Conservation (phyloP, 2,113 vertebrate genomes). For the Camelus bactrianus region DNA sequence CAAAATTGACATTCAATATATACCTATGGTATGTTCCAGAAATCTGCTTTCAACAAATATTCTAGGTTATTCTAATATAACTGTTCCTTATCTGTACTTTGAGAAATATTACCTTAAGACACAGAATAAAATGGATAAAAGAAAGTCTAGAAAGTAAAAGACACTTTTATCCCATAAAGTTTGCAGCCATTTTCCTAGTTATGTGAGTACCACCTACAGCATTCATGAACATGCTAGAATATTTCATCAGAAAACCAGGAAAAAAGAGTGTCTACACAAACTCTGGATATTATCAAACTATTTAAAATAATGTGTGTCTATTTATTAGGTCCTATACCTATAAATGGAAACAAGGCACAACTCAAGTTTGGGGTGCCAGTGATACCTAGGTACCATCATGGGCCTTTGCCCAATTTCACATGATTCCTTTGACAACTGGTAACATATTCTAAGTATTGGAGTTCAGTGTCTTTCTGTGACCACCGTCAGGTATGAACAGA, state of each 20-base stretch:
- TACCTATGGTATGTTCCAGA: background rate
- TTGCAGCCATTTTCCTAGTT: background rate
- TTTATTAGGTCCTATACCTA: background rate
- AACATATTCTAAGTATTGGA: background rate
- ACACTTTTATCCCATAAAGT: background rate
- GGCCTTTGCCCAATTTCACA: background rate
- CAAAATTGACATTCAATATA: background rate
- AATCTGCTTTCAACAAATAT: background rate
- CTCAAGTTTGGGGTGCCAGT: background rate
- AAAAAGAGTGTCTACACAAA: background rate
- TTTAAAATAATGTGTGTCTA: background rate
- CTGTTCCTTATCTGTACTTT: background rate
- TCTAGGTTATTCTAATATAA: background rate
- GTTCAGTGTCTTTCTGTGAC: background rate
- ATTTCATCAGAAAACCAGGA: background rate
- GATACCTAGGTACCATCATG: background rate
- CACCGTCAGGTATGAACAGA: background rate
- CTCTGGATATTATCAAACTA: background rate
- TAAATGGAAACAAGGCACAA: background rate
- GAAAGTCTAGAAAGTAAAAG: background rate
- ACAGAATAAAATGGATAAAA: background rate
- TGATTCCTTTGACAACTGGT: background rate
- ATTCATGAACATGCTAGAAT: background rate
- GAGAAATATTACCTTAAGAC: background rate
- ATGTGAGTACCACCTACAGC: background rate